These are phyloP conservation scores for Mycalesis mineus DNA, from an alignment of 2,888 invertebrate species.

Conservation along the genomic window DNA sequence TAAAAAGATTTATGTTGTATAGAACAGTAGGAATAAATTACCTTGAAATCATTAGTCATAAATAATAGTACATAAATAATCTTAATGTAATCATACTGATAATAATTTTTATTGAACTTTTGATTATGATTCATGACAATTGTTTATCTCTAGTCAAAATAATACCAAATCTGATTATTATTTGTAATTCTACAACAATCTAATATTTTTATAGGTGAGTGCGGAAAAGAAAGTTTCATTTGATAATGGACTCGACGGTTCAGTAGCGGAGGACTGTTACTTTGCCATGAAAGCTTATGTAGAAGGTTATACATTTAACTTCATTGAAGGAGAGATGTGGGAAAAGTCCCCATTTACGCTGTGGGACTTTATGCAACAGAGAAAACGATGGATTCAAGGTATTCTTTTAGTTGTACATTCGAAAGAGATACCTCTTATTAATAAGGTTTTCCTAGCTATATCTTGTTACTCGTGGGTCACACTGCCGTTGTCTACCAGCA, in stretches of 20 bases:
- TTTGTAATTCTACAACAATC: no score
- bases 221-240: slow-evolving; percentile 96
- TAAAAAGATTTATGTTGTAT: no score
- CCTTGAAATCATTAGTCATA: no score
- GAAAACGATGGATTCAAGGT: slow-evolving; percentile 97
- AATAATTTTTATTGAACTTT: no score
- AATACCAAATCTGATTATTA: no score
- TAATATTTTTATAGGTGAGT: slow-evolving; percentile 82
- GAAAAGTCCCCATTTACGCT: slow-evolving; percentile 97
- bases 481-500: slow-evolving; percentile 93
- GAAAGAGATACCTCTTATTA: slow-evolving; percentile 85
- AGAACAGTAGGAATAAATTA: no score
- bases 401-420: slow-evolving; percentile 93
- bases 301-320: slow-evolving; percentile 94
- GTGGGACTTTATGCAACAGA: slow-evolving; percentile 96
- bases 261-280: slow-evolving; percentile 98
- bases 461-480: slow-evolving; percentile 98
- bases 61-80: no score
- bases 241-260: slow-evolving; percentile 97
- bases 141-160: no score
- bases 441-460: slow-evolving; percentile 89
- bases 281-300: slow-evolving; percentile 97
- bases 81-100: no score
- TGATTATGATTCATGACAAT: no score
- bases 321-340: slow-evolving; percentile 99